Percentiles rank a stretch among this genome's conserved stretches.
Evolutionary conservation across 2,797 vertebrate genomes (phyloP).

Genomic region (Coregonus sp.): DNA sequence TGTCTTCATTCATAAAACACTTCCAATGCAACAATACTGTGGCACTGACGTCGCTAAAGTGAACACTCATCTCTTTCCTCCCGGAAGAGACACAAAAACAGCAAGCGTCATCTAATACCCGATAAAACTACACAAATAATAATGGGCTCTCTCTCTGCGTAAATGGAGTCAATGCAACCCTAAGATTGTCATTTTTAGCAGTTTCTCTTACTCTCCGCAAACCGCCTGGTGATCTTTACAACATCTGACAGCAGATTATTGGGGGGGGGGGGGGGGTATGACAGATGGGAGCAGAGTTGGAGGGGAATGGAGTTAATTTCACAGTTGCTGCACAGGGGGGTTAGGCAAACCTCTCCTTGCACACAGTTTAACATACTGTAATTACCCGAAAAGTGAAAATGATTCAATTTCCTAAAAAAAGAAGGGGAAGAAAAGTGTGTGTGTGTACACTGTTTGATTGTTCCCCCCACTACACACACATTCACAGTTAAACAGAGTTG

Average conservation of each 20-base stretch:
- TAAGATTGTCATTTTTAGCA: constrained; percentile 53
- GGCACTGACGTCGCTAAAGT: not conserved
- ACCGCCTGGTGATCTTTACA: constrained; percentile 51
- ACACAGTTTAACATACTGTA: constrained; percentile 69
- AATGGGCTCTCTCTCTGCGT: constrained; percentile 24
- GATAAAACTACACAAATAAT: constrained; percentile 4
- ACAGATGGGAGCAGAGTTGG: constrained; percentile 62
- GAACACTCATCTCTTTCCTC: not conserved
- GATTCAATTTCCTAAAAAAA: constrained; percentile 54
- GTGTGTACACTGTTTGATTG: constrained; percentile 8
- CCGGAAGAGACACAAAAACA: not conserved
- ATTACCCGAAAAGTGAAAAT: constrained; percentile 65
- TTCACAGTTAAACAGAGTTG: constrained; percentile 30
- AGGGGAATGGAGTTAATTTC: constrained; percentile 83
- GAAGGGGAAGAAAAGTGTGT: constrained; percentile 13
- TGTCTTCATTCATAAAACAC: not conserved
- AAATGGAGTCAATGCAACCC: constrained; percentile 31
- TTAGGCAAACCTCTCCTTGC: constrained; percentile 44
- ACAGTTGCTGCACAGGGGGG: constrained; percentile 79
- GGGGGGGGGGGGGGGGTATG: constrained; percentile 58
- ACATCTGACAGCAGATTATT: constrained; percentile 65
- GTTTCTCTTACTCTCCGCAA: constrained; percentile 21
- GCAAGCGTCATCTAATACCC: not conserved
- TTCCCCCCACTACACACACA: constrained; percentile 1
- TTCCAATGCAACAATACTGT: not conserved